Base-by-base conservation (phyloP, 2,888 invertebrate species). In the Ormyrus rosae region DNA sequence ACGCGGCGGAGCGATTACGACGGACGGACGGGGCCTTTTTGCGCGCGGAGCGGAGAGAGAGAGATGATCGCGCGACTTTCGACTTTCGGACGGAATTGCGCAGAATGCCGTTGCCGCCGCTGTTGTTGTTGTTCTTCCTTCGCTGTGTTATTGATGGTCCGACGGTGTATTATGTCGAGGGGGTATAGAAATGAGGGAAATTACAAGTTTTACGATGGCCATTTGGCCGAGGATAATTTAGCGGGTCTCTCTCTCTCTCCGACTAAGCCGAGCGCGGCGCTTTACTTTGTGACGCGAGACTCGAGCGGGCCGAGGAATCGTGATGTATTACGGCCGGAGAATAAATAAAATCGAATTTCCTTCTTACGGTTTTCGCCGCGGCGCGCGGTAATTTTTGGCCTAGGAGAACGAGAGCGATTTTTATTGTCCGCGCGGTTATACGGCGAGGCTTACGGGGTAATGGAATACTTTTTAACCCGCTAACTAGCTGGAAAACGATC, bases 191-290 rank as follows among this genome's bases (percentile, higher is more conserved):
- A 63, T 56, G 77, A 70, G 70, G 70, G 55, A 77, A 77, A 70
- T 77, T 70, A 56, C 48, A 34, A 71, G 55, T n/a, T 77, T 77
- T 77, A 77, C 70, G 77, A 71, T 50, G 63, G 53, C 45, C 68
- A 7, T 45, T 75, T 34, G 68, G 45, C 51, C 13, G 46, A 65
- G 60, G 60, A 68, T 75, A 58, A 74, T 74, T 64, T 67, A 7
- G 73, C 53, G 9, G n/a, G 60, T 51, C 10, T 71, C 6, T 50
- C 45, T 61, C 34, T 34, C 34, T 34, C 34, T 34, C 34, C 34
- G 34, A 34, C 10, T 71, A 11, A 46, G n/a, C 51, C 46, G 19
- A 34, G 61, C 48, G 19, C 34, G 5, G 48, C 7, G 50, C 60
- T 71, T 50, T 65, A 56, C 34, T 34, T 34, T 34, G 34, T 34